Base-by-base conservation (phyloP, 2,113 vertebrate species). In the Rhinolophus ferrumequinum region DNA sequence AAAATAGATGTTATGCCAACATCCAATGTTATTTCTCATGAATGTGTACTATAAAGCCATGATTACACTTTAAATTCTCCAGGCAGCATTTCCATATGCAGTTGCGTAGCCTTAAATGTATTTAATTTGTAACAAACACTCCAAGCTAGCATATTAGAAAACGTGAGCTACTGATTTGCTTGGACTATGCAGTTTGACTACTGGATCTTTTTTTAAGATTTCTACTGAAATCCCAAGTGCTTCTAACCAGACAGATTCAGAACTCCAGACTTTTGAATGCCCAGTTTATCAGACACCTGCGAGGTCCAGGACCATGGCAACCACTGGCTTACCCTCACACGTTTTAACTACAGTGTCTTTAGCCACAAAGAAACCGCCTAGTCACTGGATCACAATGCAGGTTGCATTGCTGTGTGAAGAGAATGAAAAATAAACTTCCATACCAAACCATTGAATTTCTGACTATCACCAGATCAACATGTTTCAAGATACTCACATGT, bases 301-400 rank as follows among this genome's bases (percentile, higher is more conserved):
- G 16, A 76, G 96, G n/a, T 90, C 85, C 1, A n/a, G 94, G 58
- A 41, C 4, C 0, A 26, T 18, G 8, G 81, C 96, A 1, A 35
- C 92, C 16, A 88, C 50, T 2, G 90, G 95, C 4, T 50, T 75
- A 9, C 66, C 96, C 16, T 56, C 79, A 2, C 96, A 72, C 58
- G 95, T 64, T 26, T 1, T 97, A n/a, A 97, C 96, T 6, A 84
- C 97, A 0, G 91, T 95, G 77, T 22, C 12, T 9, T 64, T 98
- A 21, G 82, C 97, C 19, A 73, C 7, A 0, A 2, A 38, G 52
- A 95, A 80, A 24, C 79, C 75, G 10, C 77, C 91, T 3, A 88
- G 88, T 10, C 98, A 98, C 70, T 98, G 98, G 97, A 89, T 97
- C 38, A 97, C 88, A 38, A 94, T 95, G 81, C 98, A 97, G 8